phyloP scores from a whole-genome alignment of 2,113 vertebrate genomes.

The Todiramphus chloris region DNA sequence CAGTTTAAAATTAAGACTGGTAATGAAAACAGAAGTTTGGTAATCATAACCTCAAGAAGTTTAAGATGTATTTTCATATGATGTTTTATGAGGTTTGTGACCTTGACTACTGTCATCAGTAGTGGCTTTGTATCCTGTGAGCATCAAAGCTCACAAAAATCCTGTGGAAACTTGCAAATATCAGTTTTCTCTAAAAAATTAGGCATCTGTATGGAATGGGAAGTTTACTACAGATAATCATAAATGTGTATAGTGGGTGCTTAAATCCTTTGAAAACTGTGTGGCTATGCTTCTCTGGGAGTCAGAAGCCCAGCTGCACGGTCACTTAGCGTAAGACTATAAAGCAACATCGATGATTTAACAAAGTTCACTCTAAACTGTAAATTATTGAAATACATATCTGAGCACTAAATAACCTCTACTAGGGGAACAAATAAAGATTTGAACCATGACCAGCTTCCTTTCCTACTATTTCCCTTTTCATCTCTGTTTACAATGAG shows the following conservation, averaged over 20 bases:
- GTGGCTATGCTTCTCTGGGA: not conserved
- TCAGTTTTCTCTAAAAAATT: not conserved
- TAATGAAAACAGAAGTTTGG: not conserved
- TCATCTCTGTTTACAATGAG: not conserved
- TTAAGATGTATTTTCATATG: not conserved
- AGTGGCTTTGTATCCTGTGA: not conserved
- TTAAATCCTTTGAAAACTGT: not conserved
- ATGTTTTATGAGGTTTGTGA: not conserved
- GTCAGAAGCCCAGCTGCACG: fast-evolving
- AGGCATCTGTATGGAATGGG: not conserved
- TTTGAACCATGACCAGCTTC: not conserved
- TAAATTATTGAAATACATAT: not conserved
- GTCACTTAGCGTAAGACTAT: not conserved
- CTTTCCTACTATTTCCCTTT: not conserved
- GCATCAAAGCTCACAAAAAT: not conserved
- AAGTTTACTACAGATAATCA: not conserved
- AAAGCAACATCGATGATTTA: not conserved
- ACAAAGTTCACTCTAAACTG: not conserved
- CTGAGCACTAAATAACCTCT: not conserved
- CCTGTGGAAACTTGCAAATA: not conserved
- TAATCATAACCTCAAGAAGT: not conserved
- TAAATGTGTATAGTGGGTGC: not conserved
- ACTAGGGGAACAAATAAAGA: not conserved
- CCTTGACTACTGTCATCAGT: not conserved
- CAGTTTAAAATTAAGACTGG: not conserved